A percentile compares a stretch with the other conserved stretches of the same genome.
phyloP scores from a whole-genome alignment of 2,888 invertebrate genomes.

The Halictus ligatus region DNA sequence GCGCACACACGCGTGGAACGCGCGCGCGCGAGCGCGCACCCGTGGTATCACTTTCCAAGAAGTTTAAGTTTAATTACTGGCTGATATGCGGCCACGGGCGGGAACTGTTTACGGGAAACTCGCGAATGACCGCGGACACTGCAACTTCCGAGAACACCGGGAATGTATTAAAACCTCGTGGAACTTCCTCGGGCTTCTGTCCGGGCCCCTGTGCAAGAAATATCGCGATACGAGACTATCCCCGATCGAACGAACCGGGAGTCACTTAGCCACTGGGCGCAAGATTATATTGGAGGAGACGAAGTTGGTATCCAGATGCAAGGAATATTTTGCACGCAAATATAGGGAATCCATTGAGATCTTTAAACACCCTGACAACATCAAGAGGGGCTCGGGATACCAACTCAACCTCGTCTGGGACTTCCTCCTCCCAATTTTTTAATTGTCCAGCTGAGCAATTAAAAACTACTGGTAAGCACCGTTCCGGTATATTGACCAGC shows the following conservation, averaged over 20 bases:
- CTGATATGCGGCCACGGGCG: conserved; percentile 51
- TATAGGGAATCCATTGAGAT: no score
- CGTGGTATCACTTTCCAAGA: conserved; percentile 55
- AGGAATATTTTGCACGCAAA: no score
- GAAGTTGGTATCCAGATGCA: no score
- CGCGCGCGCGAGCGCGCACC: neutral
- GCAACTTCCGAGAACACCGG: conserved; percentile 49
- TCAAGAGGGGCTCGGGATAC: no score
- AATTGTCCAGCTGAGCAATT: no score
- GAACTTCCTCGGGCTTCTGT: conserved; percentile 21
- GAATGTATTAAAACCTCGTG: conserved; percentile 60
- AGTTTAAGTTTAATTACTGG: conserved; percentile 71
- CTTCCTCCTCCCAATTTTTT: no score
- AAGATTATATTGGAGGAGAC: no score
- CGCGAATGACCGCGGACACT: conserved; percentile 61
- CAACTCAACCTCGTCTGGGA: no score
- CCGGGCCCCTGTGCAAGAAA: neutral
- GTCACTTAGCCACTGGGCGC: no score
- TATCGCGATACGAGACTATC: neutral
- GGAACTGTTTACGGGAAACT: conserved; percentile 55
- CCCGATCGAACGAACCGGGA: neutral
- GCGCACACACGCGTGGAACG: neutral
- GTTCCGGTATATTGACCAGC: no score
- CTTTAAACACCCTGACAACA: no score
- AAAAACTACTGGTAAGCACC: no score